These are phyloP conservation scores for Ephydatia muelleri DNA, from an alignment of 37 sponge, comb jelly and placozoan species.

Conservation along the genomic window DNA sequence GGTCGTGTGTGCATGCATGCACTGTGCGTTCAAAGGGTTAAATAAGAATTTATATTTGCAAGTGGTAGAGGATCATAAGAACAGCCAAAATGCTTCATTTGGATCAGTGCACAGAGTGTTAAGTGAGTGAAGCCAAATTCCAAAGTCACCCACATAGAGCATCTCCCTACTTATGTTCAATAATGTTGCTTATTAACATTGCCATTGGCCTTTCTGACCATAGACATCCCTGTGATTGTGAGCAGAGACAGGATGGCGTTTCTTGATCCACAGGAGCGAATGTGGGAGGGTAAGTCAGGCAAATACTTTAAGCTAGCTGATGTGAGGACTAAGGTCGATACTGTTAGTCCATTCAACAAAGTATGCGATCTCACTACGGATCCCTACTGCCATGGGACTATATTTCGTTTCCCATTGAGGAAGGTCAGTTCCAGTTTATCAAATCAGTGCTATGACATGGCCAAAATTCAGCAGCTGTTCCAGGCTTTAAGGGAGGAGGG, in stretches of 20 bases:
- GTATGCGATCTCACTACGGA: slow-evolving; percentile 16
- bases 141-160: no score
- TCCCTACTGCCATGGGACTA: slow-evolving; percentile 9
- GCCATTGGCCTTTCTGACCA: no score
- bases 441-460: background rate
- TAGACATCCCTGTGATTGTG: slow-evolving; percentile 69
- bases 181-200: no score
- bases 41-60: no score
- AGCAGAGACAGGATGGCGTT: slow-evolving; percentile 44
- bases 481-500: slow-evolving; percentile 23
- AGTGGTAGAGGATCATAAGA: no score
- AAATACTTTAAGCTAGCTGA: background rate
- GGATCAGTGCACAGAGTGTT: no score
- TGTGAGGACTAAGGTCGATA: background rate
- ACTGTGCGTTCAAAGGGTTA: no score
- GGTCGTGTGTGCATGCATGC: no score
- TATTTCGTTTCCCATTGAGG: slow-evolving; percentile 77
- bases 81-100: no score
- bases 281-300: slow-evolving; percentile 10
- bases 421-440: slow-evolving; percentile 9
- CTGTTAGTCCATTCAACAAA: slow-evolving; percentile 26
- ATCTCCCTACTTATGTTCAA: no score
- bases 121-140: no score
- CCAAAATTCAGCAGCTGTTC: slow-evolving; percentile 9
- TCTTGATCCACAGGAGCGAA: slow-evolving; percentile 59